Percentiles rank a stretch among this genome's conserved stretches.
These are phyloP conservation scores for Clarias magur DNA, from an alignment of 2,113 vertebrate species.

Conservation along the genomic window DNA sequence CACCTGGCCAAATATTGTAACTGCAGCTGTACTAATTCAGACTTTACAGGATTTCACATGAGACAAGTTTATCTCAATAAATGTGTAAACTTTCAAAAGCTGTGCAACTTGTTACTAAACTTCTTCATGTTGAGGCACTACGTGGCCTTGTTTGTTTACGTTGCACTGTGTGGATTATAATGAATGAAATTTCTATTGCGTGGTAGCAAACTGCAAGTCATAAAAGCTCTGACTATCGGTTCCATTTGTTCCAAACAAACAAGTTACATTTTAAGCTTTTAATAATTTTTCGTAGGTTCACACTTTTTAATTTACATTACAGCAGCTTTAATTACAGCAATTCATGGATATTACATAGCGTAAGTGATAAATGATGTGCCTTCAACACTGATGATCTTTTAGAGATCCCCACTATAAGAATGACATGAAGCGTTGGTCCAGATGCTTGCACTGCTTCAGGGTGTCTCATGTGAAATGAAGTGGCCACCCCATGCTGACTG, in stretches of 20 bases:
- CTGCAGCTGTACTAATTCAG: no score
- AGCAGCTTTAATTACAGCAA: not conserved
- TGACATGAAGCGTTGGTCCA: not conserved
- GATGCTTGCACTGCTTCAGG: not conserved
- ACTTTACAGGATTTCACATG: no score
- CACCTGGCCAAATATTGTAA: no score
- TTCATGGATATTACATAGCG: not conserved
- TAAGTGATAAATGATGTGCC: not conserved
- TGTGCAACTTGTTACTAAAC: no score
- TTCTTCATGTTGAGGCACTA: no score
- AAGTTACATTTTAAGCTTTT: not conserved
- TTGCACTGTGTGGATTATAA: no score
- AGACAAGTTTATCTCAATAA: no score
- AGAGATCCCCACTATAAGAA: not conserved
- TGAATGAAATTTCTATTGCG: no score
- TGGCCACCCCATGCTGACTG: not conserved
- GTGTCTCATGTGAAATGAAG: not conserved
- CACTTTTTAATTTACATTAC: not conserved
- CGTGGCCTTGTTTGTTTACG: no score
- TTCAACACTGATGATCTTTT: not conserved
- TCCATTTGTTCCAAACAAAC: not conserved
- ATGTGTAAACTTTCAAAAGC: no score
- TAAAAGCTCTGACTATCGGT: not conserved
- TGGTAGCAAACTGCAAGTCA: not conserved
- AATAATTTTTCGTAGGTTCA: not conserved